Base-by-base conservation (phyloP, 2,888 invertebrate genomes). In the Orthosia gracilis region DNA sequence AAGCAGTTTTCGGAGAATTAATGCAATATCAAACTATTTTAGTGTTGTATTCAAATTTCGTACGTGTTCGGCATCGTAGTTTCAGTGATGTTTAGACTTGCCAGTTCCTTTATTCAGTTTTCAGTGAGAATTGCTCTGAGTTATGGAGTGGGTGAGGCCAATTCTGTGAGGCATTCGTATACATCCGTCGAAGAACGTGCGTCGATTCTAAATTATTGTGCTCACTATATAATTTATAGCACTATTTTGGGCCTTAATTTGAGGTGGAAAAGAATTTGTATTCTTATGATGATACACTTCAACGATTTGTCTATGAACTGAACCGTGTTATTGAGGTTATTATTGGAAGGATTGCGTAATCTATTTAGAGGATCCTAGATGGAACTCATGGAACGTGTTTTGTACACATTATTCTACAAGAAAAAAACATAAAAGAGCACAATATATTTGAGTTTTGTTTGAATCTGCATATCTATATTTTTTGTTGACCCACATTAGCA, bases 161-260 rank as follows among this genome's bases (percentile, higher is more conserved):
- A 91, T 94, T 92, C 88, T 90, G 91, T 88, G 78, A 86, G 91
- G 92, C 88, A 92, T 95, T 93, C 88, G 92, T 95, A 95, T 88
- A 96, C 96, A 96, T 96, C 96, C 96, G 96, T 91, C 86, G 83
- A 83, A 66, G 85, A 91, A 93, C 93, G 94, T 94, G 94, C 91
- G 89, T 84, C 84, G 86, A 89, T 90, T 91, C 86, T 89, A 91
- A 93, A 92, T 92, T 92, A 92, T 90, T 92, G 85, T 86, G 86
- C 84, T 81, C 84, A 86, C 88, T 89, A 87, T 89, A 90, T 90
- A 89, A 89, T 90, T 84, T 84, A 85, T 59, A 66, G 55, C 40
- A 71, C 74, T 80, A 78, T 84, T 85, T 85, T 68, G 58, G 70
- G 67, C 57, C 49, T 81, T 84, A 74, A 70, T 82, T 69, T 84